Evolutionary conservation across 53 echinoderm and acorn worm genomes (phyloP).

Genomic region (Crossaster papposus): DNA sequence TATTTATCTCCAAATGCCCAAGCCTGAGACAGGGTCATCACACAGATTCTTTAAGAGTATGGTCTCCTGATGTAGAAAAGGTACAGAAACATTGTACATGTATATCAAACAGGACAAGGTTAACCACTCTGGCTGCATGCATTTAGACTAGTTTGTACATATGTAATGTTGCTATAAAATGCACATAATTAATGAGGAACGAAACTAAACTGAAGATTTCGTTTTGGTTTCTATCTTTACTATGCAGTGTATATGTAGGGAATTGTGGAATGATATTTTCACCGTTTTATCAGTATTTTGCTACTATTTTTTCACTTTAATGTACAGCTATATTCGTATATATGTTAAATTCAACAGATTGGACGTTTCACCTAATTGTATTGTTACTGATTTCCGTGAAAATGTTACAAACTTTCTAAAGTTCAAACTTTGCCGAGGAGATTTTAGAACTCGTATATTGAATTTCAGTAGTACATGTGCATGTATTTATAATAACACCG

Average conservation of each 20-base stretch:
- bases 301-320: constrained; percentile 37
- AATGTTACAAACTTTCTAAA: not conserved
- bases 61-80: too few relatives aligned
- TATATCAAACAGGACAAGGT: too few relatives aligned
- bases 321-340: not conserved
- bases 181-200: constrained; percentile 12
- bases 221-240: constrained; percentile 42
- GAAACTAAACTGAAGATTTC: not conserved
- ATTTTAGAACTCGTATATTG: not conserved
- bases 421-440: not conserved
- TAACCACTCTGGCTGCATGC: too few relatives aligned
- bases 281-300: constrained; percentile 58
- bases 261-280: constrained; percentile 26
- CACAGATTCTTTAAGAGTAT: too few relatives aligned
- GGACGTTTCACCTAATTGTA: not conserved
- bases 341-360: constrained; percentile 1
- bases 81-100: too few relatives aligned
- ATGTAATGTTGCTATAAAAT: constrained; percentile 17
- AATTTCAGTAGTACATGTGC: not conserved
- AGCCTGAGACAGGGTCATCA: too few relatives aligned
- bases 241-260: constrained; percentile 61
- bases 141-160: constrained; percentile 39
- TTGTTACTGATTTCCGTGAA: not conserved
- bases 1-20: too few relatives aligned
- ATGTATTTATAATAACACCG: too few relatives aligned